A percentile compares a stretch with the other conserved stretches of the same genome.
Evolutionary conservation across 2,888 invertebrate species (phyloP).

Genomic region (Parnassius orleans): DNA sequence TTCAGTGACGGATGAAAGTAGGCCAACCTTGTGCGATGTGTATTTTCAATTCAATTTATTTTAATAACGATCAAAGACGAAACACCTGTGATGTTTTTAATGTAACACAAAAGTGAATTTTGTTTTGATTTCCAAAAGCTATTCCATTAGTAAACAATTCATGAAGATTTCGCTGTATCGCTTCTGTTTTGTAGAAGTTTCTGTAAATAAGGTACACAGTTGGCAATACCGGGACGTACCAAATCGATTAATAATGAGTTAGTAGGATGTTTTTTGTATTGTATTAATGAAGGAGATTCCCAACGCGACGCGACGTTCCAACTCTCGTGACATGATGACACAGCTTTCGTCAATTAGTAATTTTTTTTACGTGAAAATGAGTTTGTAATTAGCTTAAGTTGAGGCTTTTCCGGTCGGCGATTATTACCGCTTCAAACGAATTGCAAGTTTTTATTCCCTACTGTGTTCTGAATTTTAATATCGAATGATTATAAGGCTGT

Average conservation of each 20-base stretch:
- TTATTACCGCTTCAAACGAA: constrained; percentile 33
- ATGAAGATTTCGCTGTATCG: constrained; percentile 5
- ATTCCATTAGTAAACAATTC: constrained; percentile 19
- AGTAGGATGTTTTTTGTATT: constrained; percentile 38
- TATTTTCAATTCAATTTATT: constrained; percentile 22
- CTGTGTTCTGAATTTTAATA: constrained; percentile 30
- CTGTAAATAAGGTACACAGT: constrained; percentile 30
- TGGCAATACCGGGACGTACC: constrained; percentile 31
- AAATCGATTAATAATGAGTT: constrained; percentile 40
- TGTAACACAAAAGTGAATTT: constrained; percentile 24
- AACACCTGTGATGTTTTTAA: constrained; percentile 23
- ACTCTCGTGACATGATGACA: constrained; percentile 55
- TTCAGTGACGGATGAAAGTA: constrained; percentile 15
- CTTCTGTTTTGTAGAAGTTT: constrained; percentile 10
- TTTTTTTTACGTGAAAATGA: constrained; percentile 53
- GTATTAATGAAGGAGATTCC: constrained; percentile 48
- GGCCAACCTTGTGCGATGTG: constrained; percentile 17
- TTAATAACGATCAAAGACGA: constrained; percentile 23
- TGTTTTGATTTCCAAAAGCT: constrained; percentile 21
- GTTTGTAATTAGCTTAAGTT: constrained; percentile 53
- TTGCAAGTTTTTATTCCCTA: constrained; percentile 32
- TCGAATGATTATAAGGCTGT: neutral
- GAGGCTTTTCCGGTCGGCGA: constrained; percentile 64
- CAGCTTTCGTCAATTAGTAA: constrained; percentile 52
- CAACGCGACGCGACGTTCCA: constrained; percentile 40